Conservation (phyloP, 1,140 invertebrate genomes). For the Drosophila funebris region DNA sequence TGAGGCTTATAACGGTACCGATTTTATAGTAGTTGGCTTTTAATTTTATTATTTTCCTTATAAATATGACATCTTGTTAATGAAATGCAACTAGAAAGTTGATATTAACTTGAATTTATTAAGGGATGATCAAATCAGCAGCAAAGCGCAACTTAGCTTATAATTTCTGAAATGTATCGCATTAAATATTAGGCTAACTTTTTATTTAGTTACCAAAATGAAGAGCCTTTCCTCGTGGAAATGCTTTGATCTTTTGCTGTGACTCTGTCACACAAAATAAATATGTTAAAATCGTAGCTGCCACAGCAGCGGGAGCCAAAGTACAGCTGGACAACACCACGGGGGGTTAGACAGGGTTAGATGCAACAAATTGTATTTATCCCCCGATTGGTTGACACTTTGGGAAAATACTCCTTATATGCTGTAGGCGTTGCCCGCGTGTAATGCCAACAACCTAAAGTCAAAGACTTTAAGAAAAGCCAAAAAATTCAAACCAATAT, state of each 20-base stretch:
- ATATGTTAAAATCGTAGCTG: slow-evolving; percentile 35
- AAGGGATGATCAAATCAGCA: not conserved
- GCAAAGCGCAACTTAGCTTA: not conserved
- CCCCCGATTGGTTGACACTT: slow-evolving; percentile 46
- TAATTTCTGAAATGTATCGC: not conserved
- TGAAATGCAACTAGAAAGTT: slow-evolving; percentile 57
- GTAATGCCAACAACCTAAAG: slow-evolving; percentile 15
- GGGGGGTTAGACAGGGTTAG: slow-evolving; percentile 41
- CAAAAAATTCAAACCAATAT: slow-evolving; percentile 57
- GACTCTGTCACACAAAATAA: slow-evolving; percentile 26
- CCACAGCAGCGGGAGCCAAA: slow-evolving; percentile 3
- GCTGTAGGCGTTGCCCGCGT: slow-evolving; percentile 42
- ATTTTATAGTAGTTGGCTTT: slow-evolving; percentile 45
- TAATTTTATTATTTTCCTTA: slow-evolving; percentile 30
- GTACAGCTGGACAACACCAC: slow-evolving; percentile 38
- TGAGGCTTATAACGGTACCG: slow-evolving; percentile 63
- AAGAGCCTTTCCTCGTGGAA: not conserved
- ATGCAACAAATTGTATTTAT: slow-evolving; percentile 51
- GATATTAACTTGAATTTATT: slow-evolving; percentile 5
- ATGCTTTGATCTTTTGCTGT: slow-evolving; percentile 26
- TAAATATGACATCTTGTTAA: slow-evolving; percentile 59
- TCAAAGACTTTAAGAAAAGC: slow-evolving; percentile 3
- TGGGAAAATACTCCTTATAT: slow-evolving; percentile 40
- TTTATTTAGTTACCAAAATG: slow-evolving; percentile 11
- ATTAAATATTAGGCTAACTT: not conserved